Conservation (phyloP, 2,113 vertebrate genomes). For the Datnioides undecimradiatus region DNA sequence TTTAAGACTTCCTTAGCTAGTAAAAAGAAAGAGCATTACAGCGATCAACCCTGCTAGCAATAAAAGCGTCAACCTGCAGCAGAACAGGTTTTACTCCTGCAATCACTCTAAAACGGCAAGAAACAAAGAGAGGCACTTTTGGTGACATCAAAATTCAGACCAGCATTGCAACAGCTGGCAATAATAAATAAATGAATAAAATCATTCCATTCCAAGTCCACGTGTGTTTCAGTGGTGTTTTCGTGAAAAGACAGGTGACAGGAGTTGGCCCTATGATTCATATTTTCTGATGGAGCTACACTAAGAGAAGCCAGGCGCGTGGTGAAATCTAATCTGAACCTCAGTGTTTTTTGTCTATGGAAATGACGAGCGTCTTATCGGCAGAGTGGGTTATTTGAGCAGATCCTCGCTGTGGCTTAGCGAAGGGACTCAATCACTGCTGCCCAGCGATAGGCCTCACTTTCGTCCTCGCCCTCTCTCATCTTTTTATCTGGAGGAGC, state of each 20-base stretch:
- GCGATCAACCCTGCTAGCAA: not conserved
- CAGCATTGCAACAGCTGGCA: not conserved
- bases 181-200: conserved; percentile 12
- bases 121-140: not conserved
- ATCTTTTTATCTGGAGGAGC: conserved; percentile 80
- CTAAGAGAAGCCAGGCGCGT: conserved; percentile 57
- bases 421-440: conserved; percentile 79
- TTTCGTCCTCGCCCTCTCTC: conserved; percentile 67
- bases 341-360: conserved; percentile 76
- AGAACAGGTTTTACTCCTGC: not conserved
- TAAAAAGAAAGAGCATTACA: not conserved
- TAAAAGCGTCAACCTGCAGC: not conserved
- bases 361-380: conserved; percentile 81
- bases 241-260: conserved; percentile 50
- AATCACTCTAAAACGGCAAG: not conserved
- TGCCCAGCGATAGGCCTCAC: conserved; percentile 75
- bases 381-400: conserved; percentile 75
- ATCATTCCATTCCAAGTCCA: conserved; percentile 15
- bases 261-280: conserved; percentile 62
- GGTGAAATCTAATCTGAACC: conserved; percentile 76
- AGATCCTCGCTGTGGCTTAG: conserved; percentile 75
- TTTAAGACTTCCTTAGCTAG: not conserved
- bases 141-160: conserved; percentile 7
- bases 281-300: conserved; percentile 64
- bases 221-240: conserved; percentile 54